phyloP scores from a whole-genome alignment of 1,140 invertebrate species.

The Platorchestia sp. region DNA sequence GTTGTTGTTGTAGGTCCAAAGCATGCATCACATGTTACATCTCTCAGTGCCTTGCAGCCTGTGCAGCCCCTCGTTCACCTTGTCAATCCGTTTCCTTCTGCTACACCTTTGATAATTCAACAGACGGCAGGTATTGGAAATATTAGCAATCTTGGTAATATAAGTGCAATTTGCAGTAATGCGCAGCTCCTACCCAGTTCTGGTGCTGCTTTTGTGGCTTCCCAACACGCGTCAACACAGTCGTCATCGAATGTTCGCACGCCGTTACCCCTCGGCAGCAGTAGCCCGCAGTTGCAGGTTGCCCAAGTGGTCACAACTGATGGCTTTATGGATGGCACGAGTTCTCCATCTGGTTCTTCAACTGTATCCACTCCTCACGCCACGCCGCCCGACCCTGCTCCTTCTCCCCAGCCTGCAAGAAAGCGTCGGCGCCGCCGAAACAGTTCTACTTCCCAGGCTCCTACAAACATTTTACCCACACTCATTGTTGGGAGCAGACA shows the following conservation, averaged over 20 bases:
- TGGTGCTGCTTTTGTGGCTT: constrained; percentile 60
- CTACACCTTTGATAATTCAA: constrained; percentile 81
- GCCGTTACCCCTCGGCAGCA: constrained; percentile 59
- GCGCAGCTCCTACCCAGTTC: constrained; percentile 63
- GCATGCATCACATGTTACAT: constrained; percentile 19
- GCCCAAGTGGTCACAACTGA: constrained; percentile 64
- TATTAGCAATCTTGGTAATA: constrained; percentile 62
- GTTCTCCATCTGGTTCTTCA: constrained; percentile 62
- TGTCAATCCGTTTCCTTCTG: constrained; percentile 78
- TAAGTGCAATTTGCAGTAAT: constrained; percentile 60
- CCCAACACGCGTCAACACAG: constrained; percentile 58
- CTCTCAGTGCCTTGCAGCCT: constrained; percentile 60
- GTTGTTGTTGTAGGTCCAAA: background rate
- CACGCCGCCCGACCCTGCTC: constrained; percentile 63
- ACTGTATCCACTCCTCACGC: constrained; percentile 65
- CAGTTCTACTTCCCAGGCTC: constrained; percentile 64
- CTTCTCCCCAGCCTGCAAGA: constrained; percentile 62
- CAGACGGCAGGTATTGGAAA: constrained; percentile 63
- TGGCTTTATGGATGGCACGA: constrained; percentile 62
- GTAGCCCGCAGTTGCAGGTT: constrained; percentile 64
- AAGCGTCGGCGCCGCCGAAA: constrained; percentile 65
- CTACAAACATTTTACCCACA: constrained; percentile 61
- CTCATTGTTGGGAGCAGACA: constrained; percentile 56
- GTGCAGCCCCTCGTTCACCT: constrained; percentile 73
- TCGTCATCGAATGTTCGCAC: constrained; percentile 58